Conservation (phyloP, 2,888 invertebrate species). For the Bedellia somnulentella region DNA sequence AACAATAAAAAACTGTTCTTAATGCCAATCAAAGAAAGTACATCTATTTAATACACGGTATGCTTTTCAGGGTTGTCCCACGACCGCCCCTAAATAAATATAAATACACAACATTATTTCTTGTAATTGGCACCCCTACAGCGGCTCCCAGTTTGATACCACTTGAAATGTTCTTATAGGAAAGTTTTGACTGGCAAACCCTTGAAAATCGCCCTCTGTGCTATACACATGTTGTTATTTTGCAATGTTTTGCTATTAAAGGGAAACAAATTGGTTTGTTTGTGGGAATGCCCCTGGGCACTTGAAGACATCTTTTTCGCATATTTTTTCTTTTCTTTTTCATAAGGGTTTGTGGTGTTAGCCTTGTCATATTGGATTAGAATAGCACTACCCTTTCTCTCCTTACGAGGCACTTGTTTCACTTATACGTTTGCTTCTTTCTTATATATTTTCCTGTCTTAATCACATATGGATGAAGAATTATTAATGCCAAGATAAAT, state of each 20-base stretch:
- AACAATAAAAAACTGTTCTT: conserved; percentile 34
- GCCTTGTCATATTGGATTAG: no score
- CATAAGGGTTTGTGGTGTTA: no score
- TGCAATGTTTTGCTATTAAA: conserved; percentile 32
- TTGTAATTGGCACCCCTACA: conserved; percentile 57
- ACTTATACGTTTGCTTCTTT: no score
- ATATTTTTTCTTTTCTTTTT: no score
- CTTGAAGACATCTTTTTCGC: no score
- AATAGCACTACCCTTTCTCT: no score
- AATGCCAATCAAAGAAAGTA: conserved; percentile 49
- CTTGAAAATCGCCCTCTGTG: conserved; percentile 22
- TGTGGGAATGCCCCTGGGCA: conserved; percentile 13
- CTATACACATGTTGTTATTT: conserved; percentile 40
- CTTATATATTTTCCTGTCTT: no score
- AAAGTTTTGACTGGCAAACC: conserved; percentile 30
- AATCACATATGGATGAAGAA: no score
- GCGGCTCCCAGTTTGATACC: conserved; percentile 42
- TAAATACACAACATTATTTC: conserved; percentile 52
- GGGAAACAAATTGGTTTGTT: conserved; percentile 19
- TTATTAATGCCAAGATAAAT: no score
- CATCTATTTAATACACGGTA: conserved; percentile 48
- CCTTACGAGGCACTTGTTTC: no score
- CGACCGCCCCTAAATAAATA: conserved; percentile 59
- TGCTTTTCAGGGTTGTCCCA: conserved; percentile 53
- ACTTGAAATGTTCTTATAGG: conserved; percentile 52